Percentiles rank a stretch among this genome's conserved stretches.
These are phyloP conservation scores for Conops quadrifasciatus DNA, from an alignment of 2,888 invertebrate species.

Conservation along the genomic window DNA sequence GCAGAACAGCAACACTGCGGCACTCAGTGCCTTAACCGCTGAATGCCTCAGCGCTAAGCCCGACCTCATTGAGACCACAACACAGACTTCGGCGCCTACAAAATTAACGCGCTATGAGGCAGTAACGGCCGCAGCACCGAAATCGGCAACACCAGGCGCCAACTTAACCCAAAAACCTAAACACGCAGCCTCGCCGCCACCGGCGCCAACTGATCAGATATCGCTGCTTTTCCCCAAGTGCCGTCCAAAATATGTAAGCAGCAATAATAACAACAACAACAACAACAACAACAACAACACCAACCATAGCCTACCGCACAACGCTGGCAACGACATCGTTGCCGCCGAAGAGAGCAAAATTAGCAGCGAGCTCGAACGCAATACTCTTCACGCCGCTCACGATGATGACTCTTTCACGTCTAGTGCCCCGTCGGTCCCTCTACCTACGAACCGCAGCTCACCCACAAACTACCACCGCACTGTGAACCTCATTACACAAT, in stretches of 20 bases:
- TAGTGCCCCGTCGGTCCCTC: slow-evolving; percentile 26
- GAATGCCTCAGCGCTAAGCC: slow-evolving; percentile 40
- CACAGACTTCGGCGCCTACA: slow-evolving; percentile 39
- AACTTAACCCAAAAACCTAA: slow-evolving; percentile 59
- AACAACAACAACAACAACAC: slow-evolving; percentile 33
- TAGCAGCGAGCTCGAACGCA: slow-evolving; percentile 32
- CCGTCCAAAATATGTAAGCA: slow-evolving; percentile 70
- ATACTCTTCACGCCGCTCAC: slow-evolving; percentile 33
- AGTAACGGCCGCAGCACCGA: slow-evolving; percentile 38
- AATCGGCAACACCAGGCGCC: slow-evolving; percentile 41
- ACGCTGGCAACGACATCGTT: slow-evolving; percentile 35
- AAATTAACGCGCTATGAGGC: slow-evolving; percentile 39
- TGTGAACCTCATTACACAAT: slow-evolving; percentile 59
- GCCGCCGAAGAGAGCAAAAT: slow-evolving; percentile 31
- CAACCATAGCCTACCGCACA: slow-evolving; percentile 40
- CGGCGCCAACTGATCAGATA: slow-evolving; percentile 75
- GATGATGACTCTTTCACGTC: neutral
- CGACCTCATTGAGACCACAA: slow-evolving; percentile 33
- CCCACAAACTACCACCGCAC: slow-evolving; percentile 55
- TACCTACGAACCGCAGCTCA: slow-evolving; percentile 29
- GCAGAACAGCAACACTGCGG: slow-evolving; percentile 39
- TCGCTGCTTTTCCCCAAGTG: slow-evolving; percentile 88
- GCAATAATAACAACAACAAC: slow-evolving; percentile 40
- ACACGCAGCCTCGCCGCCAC: slow-evolving; percentile 67
- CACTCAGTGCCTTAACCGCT: slow-evolving; percentile 35